A percentile compares a stretch with the other conserved stretches of the same genome.
phyloP scores from a whole-genome alignment of 2,797 vertebrate genomes.

The Delichon dasypus region DNA sequence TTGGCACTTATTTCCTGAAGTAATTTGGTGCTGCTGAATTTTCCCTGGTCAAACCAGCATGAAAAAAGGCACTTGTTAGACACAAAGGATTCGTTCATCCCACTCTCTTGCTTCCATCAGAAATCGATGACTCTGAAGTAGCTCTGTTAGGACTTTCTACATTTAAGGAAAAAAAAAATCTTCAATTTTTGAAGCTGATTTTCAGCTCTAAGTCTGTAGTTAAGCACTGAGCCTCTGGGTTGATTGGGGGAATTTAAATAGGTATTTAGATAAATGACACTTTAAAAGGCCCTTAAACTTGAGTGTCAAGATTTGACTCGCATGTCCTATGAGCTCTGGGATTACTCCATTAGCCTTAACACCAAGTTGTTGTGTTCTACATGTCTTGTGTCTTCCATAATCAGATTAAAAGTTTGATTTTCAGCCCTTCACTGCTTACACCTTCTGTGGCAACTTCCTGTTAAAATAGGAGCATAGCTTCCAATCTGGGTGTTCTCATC shows the following conservation, averaged over 20 bases:
- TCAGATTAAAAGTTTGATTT: not conserved
- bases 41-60: not conserved
- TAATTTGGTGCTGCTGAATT: not conserved
- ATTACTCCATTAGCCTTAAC: not conserved
- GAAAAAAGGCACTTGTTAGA: not conserved
- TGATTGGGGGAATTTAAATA: not conserved
- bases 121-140: not conserved
- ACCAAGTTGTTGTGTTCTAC: not conserved
- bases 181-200: not conserved
- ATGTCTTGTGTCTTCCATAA: not conserved
- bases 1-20: not conserved
- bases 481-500: not conserved
- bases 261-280: not conserved
- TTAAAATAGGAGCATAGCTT: not conserved
- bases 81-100: not conserved
- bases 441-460: not conserved
- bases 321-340: not conserved
- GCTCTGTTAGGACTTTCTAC: not conserved
- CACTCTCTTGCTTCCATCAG: not conserved
- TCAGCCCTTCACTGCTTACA: not conserved
- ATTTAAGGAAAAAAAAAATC: not conserved
- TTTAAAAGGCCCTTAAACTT: not conserved
- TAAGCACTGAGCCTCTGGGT: not conserved
- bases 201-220: not conserved
- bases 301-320: not conserved